Evolutionary conservation across 2,797 vertebrate species (phyloP), one percentile per base, ranked within the genome.

Genomic region (Fratercula arctica): DNA sequence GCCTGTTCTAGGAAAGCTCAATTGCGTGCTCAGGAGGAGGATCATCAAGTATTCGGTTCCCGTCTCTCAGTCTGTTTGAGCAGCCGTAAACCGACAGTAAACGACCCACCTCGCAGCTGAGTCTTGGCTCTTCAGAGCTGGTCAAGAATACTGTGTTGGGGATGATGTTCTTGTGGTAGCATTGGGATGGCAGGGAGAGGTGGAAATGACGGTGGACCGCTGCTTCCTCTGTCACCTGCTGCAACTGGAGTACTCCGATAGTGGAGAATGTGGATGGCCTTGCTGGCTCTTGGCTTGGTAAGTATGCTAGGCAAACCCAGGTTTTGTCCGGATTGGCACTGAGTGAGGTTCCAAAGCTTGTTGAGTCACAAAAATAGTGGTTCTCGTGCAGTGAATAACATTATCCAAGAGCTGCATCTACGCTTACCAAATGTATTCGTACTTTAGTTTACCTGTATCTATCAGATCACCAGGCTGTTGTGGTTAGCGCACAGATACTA

Each of bases 171-270:
- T 70, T 1, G 1, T 48, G 6, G 63, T 41, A 50, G 35, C 3
- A 1, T 12, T 75, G 70, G 61, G 60, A 11, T 77, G 67, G 35
- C 61, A 64, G 70, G 11, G 48, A 67, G 75, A 45, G 5, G 19
- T 39, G 28, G 59, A 25, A 29, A 5, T 41, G 64, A 20, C 0
- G 0, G 6, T 3, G 19, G 7, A 14, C n/a, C 6, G 0, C 54
- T 74, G 54, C 76, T 45, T 28, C 21, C 26, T 51, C 20, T 39
- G n/a, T 70, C 63, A 10, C 19, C 48, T 84, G 70, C 26, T 26
- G 41, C 15, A 23, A 45, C 82, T 17, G 59, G 59, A 31, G 15
- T 16, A 18, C 21, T 61, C 60, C 4, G 1, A 2, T n/a, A 45
- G 16, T 79, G 53, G 13, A 57, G 15, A 51, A 51, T 28, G 26